These are phyloP conservation scores for Neoitamus cyanurus DNA, from an alignment of 2,888 invertebrate species.

Conservation along the genomic window DNA sequence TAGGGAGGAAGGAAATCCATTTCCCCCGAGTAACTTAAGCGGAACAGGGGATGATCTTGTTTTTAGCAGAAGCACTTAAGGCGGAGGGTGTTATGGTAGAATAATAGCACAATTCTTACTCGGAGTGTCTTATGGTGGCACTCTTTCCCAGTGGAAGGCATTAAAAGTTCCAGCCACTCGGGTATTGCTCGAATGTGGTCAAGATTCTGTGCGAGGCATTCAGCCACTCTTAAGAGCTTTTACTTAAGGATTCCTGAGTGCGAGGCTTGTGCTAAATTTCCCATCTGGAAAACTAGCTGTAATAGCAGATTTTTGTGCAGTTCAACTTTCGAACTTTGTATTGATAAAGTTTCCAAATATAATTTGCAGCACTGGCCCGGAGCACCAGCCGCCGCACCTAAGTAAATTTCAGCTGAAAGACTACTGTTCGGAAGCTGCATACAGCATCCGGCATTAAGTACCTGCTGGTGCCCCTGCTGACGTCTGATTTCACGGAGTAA, in stretches of 20 bases:
- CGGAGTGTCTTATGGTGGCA: slow-evolving; percentile 26
- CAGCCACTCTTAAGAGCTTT: slow-evolving; percentile 21
- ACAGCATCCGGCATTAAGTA: neutral
- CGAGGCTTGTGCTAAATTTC: neutral
- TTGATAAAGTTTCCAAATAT: slow-evolving; percentile 33
- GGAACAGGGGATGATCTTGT: slow-evolving; percentile 46
- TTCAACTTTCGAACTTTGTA: slow-evolving; percentile 25
- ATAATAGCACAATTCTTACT: slow-evolving; percentile 39
- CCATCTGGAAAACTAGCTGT: slow-evolving; percentile 34
- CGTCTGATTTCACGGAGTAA: neutral
- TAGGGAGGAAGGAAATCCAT: slow-evolving; percentile 44
- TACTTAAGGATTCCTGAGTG: slow-evolving; percentile 25
- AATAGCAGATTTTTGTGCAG: slow-evolving; percentile 29
- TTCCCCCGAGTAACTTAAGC: slow-evolving; percentile 46
- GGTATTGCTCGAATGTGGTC: slow-evolving; percentile 36
- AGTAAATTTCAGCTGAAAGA: neutral
- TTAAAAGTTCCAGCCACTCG: slow-evolving; percentile 42
- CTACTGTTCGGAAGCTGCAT: neutral
- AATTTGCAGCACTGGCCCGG: neutral
- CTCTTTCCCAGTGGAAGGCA: slow-evolving; percentile 36
- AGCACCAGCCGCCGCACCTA: neutral
- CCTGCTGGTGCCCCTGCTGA: neutral
- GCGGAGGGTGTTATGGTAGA: slow-evolving; percentile 42
- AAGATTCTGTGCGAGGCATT: slow-evolving; percentile 34
- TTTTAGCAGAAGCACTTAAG: slow-evolving; percentile 45